Evolutionary conservation across 2,888 invertebrate genomes (phyloP).

Genomic region (Carabus problematicus): DNA sequence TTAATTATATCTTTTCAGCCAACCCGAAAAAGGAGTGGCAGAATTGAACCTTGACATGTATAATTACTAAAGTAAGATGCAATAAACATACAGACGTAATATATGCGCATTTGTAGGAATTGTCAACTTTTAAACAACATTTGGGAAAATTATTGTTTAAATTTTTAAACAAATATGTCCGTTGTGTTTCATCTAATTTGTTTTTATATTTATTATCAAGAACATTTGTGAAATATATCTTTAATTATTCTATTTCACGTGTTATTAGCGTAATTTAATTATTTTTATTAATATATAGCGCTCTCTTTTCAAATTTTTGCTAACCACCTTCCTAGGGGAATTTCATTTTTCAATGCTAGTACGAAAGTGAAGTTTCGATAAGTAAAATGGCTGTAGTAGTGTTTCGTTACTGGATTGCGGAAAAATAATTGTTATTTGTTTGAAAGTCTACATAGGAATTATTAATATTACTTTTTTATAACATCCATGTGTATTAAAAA

Average conservation of each 20-base stretch:
- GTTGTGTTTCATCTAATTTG: no score
- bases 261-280: no score
- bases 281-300: no score
- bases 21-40: slow-evolving; percentile 23
- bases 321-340: slow-evolving; percentile 12
- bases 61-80: slow-evolving; percentile 7
- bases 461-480: slow-evolving; percentile 31
- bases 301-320: neutral
- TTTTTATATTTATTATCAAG: no score
- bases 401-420: slow-evolving; percentile 30
- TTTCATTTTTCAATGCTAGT: slow-evolving; percentile 19
- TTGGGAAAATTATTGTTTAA: no score
- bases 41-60: slow-evolving; percentile 21
- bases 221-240: no score
- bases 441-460: slow-evolving; percentile 29
- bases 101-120: no score
- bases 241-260: no score
- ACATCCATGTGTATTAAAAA: slow-evolving; percentile 37
- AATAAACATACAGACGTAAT: no score
- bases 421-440: slow-evolving; percentile 41
- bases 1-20: neutral
- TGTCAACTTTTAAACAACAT: no score
- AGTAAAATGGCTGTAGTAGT: slow-evolving; percentile 34
- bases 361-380: slow-evolving; percentile 32
- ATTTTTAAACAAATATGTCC: no score